Base-by-base conservation (phyloP, 2,888 invertebrate genomes). In the Philonicus albiceps region DNA sequence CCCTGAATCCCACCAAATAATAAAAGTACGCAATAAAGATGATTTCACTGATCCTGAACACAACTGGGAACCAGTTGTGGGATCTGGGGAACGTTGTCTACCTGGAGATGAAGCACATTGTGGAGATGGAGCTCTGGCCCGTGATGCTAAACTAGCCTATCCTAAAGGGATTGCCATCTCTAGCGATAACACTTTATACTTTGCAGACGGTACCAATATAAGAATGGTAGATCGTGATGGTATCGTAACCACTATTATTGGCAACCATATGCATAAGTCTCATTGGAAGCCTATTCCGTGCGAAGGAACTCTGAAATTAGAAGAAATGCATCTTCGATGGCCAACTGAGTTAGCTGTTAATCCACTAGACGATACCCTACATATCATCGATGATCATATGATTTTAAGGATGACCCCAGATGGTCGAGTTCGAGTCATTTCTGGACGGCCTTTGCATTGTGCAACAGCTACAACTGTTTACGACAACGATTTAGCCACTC, bases 381-480 rank as follows among this genome's bases (percentile, higher is more conserved):
- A 99, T 91, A 97, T 99, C 89, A 97, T 99, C 83, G 99, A 99
- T 90, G 98, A 98, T 90, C 98, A 98, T 90, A 97, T 98, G 96
- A 97, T 97, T 81, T 93, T 98, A 16, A 97, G 98, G 90, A 94
- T 98, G 93, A 98, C 98, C 1, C 95, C 96, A 0, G 98, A 98
- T 91, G 97, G 97, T 16, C 94, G 98, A 86, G 96, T 98, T 0
- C 96, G 98, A 89, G 97, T 98, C 0, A 96, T 98, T 19, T 98
- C 98, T 4, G 99, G 99, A 6, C 94, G 97, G 84, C 98, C 98
- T 0, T 93, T 98, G 1, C 98, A 98, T 91, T 99, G 99, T 90
- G 97, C 97, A 8, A 96, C 96, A 0, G 96, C 97, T 0, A 94
- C 96, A 0, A 94, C 95, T 0, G 96, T 95, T 0, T 96, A 96